These are phyloP conservation scores for Labrus mixtus DNA, from an alignment of 2,113 vertebrate genomes.

Conservation along the genomic window DNA sequence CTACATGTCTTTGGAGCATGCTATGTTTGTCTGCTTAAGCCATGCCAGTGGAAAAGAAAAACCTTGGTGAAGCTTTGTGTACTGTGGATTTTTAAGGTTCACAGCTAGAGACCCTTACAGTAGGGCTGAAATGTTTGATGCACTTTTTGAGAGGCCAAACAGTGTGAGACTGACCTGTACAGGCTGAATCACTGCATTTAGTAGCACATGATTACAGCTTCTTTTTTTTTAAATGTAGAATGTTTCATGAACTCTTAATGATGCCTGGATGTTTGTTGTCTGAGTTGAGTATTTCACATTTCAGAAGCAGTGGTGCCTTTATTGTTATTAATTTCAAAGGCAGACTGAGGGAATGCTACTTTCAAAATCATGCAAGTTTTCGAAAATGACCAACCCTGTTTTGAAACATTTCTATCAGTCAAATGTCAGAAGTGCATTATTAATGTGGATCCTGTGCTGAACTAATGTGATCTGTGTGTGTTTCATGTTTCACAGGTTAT, in stretches of 20 bases:
- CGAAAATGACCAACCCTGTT: too few species aligned
- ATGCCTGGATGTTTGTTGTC: neutral
- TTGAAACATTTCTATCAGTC: neutral
- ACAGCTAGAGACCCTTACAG: too few species aligned
- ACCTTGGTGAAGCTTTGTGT: too few species aligned
- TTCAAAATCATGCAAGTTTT: too few species aligned
- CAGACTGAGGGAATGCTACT: too few species aligned
- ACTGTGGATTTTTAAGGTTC: too few species aligned
- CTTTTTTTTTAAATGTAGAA: neutral
- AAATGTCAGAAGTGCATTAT: neutral
- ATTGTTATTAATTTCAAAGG: neutral
- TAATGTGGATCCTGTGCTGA: neutral
- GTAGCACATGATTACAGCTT: neutral
- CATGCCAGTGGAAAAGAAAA: neutral
- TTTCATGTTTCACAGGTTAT: slow-evolving; percentile 33
- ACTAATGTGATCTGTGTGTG: neutral
- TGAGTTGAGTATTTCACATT: neutral
- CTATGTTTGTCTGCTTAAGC: neutral
- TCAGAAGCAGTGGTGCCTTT: neutral
- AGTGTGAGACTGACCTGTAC: too few species aligned
- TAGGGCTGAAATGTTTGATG: too few species aligned
- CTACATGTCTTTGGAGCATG: neutral
- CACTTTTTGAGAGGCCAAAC: too few species aligned
- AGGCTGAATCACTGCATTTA: too few species aligned
- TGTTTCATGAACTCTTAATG: neutral